A percentile compares a stretch with the other conserved stretches of the same genome.
phyloP scores from a whole-genome alignment of 2,113 vertebrate genomes.

The Miniopterus natalensis region DNA sequence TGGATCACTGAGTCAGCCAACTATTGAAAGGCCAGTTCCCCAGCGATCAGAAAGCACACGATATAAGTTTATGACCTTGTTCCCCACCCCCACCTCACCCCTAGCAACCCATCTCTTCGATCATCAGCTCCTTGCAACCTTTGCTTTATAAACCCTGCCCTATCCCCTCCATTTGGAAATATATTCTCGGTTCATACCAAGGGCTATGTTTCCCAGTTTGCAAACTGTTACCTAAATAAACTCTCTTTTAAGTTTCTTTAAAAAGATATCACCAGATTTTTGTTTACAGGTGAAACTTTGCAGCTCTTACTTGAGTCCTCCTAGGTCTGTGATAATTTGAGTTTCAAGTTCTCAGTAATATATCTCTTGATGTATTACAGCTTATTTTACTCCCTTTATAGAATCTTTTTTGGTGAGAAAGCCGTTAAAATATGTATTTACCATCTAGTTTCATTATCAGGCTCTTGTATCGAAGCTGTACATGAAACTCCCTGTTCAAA shows the following conservation, averaged over 20 bases:
- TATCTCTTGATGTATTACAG: not conserved
- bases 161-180: not conserved
- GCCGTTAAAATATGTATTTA: not conserved
- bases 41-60: not conserved
- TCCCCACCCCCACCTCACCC: too few relatives aligned
- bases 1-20: not conserved
- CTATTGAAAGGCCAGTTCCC: not conserved
- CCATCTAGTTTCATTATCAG: constrained; percentile 3
- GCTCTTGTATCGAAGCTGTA: not conserved
- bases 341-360: constrained; percentile 21
- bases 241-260: not conserved
- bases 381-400: not conserved
- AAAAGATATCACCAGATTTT: not conserved
- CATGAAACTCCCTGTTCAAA: not conserved
- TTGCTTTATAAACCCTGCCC: not conserved
- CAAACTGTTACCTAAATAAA: not conserved
- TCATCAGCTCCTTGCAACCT: not conserved
- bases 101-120: not conserved
- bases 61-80: not conserved
- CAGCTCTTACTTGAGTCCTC: not conserved
- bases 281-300: not conserved
- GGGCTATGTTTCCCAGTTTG: not conserved
- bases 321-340: not conserved
- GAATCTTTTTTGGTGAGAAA: not conserved
- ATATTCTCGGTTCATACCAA: not conserved